A percentile compares a stretch with the other conserved stretches of the same genome.
These are phyloP conservation scores for Stenodema calcarata DNA, from an alignment of 2,888 invertebrate species.

Conservation along the genomic window DNA sequence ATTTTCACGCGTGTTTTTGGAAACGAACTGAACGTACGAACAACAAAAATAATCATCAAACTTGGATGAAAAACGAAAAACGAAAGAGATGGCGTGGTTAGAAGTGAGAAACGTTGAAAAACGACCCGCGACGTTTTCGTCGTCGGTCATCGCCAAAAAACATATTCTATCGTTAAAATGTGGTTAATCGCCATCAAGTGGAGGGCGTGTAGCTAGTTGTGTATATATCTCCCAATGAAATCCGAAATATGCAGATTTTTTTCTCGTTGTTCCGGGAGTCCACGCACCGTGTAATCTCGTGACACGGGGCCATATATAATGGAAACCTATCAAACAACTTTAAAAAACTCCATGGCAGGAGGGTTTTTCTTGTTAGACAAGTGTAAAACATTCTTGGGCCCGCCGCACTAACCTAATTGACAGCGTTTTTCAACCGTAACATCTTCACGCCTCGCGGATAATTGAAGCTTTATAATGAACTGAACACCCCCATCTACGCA, in stretches of 20 bases:
- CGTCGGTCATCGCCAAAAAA: no score
- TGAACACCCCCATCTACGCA: neutral
- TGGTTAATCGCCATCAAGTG: no score
- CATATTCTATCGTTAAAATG: no score
- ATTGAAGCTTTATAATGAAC: constrained; percentile 42
- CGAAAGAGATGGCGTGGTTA: no score
- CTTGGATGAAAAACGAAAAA: no score
- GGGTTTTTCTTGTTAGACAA: constrained; percentile 35
- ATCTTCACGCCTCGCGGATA: constrained; percentile 46
- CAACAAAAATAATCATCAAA: no score
- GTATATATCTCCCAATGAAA: neutral
- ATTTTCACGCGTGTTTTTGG: no score
- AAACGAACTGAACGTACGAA: no score
- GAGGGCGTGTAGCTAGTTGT: no score
- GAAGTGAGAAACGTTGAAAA: no score
- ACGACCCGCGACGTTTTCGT: no score
- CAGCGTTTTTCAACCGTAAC: constrained; percentile 47
- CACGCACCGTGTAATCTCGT: constrained; percentile 31
- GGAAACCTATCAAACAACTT: constrained; percentile 34
- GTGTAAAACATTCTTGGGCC: constrained; percentile 38
- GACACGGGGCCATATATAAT: constrained; percentile 24
- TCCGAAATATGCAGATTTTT: constrained; percentile 2
- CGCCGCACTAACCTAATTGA: constrained; percentile 41
- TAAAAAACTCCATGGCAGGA: constrained; percentile 27
- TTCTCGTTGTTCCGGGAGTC: neutral